phyloP scores from a whole-genome alignment of 2,113 vertebrate species.

The Gasterosteus aculeatus region DNA sequence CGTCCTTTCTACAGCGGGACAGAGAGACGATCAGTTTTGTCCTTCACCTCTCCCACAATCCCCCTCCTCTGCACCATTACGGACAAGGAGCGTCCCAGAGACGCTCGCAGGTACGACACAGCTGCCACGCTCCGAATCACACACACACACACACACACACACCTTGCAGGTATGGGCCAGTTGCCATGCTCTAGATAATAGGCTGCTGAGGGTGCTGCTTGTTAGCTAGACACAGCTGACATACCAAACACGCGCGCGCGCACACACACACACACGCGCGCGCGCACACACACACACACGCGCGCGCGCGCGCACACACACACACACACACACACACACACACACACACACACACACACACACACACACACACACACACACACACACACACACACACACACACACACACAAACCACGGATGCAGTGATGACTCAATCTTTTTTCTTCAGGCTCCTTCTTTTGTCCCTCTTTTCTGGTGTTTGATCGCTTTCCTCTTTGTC shows the following conservation, averaged over 20 bases:
- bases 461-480: neutral
- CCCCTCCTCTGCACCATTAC: slow-evolving; percentile 54
- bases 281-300: slow-evolving; percentile 24
- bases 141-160: slow-evolving; percentile 47
- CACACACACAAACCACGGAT: slow-evolving; percentile 15
- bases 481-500: slow-evolving; percentile 2
- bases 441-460: slow-evolving; percentile 28
- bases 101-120: slow-evolving; percentile 75
- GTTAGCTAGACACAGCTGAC: slow-evolving; percentile 72
- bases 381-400: slow-evolving; percentile 18
- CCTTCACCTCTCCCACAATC: slow-evolving; percentile 63
- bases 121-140: slow-evolving; percentile 77
- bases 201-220: slow-evolving; percentile 69
- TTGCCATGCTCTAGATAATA: slow-evolving; percentile 77
- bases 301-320: slow-evolving; percentile 3
- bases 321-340: slow-evolving; percentile 30
- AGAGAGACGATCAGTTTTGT: slow-evolving; percentile 44
- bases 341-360: slow-evolving; percentile 27
- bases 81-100: slow-evolving; percentile 58
- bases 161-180: slow-evolving; percentile 76
- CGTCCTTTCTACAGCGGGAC: neutral
- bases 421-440: slow-evolving; percentile 54
- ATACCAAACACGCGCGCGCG: slow-evolving; percentile 32
- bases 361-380: slow-evolving; percentile 36
- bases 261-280: slow-evolving; percentile 36